Base-by-base conservation (phyloP, 1,140 invertebrate species). In the Drosophila grimshawi region DNA sequence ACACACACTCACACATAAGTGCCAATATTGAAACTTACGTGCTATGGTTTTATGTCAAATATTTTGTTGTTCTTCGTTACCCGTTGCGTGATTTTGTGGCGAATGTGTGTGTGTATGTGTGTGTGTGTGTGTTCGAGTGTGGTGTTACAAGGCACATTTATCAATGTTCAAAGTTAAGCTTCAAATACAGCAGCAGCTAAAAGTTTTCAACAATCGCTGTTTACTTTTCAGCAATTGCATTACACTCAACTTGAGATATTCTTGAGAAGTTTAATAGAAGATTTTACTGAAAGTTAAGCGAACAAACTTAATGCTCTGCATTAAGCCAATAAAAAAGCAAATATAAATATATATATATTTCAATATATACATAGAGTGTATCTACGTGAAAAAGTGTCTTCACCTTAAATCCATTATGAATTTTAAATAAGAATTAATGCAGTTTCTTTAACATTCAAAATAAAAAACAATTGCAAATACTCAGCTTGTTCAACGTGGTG, bases 31-130 rank as follows among this genome's bases (percentile, higher is more conserved):
- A 83, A 83, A 83, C 80, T 86, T 81, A 64, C 64, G 59, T 70
- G 78, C 71, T 65, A 65, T 62, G 78, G 65, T 67, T 83, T 74
- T 74, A 81, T 81, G 81, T 85, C 78, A 85, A 85, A 86, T 86
- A 85, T 85, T 85, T 80, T 76, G 80, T 48, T 51, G 59, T 53
- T 63, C 32, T 53, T 41, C 48, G 35, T 33, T 11, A 11, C 32
- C 39, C 62, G 62, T 41, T 71, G 59, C 59, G 71, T 75, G 70
- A 67, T 67, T 81, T 78, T 72, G 64, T 37, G 35, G 43, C 61
- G 63, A 46, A 77, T 43, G 10, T 43, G 39, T 3, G 2, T 43
- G 10, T n/a, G 39, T 8, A 3, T 3, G 39, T 43, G 39, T 4
- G 39, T 8, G 8, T 4, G 3, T 33, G 33, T 4, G 33, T 4